phyloP scores from a whole-genome alignment of 2,797 vertebrate species.

The Sternarchorhynchus goeldii region DNA sequence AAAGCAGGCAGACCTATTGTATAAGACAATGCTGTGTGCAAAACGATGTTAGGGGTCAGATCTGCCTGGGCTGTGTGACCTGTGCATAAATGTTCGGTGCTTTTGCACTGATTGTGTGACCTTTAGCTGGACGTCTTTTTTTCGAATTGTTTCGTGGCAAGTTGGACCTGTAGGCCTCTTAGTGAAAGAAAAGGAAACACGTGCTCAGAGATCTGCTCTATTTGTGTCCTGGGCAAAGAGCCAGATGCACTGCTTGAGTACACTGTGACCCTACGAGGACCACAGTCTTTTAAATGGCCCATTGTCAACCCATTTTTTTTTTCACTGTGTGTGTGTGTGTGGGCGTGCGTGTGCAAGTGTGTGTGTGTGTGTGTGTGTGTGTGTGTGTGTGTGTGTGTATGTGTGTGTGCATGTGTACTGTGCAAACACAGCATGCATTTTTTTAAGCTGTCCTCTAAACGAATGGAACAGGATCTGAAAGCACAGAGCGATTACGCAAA shows the following conservation, averaged over 20 bases:
- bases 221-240: conserved; percentile 47
- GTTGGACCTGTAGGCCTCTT: conserved; percentile 31
- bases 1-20: not conserved
- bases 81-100: conserved; percentile 26
- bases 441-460: conserved; percentile 42
- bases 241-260: conserved; percentile 49
- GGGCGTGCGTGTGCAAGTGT: conserved; percentile 5
- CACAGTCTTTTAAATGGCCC: conserved; percentile 46
- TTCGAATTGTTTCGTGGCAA: conserved; percentile 50
- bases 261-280: conserved; percentile 38
- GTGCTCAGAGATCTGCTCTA: conserved; percentile 52
- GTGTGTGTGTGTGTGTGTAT: conserved; percentile 12
- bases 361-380: not conserved
- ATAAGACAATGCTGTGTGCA: conserved; percentile 5
- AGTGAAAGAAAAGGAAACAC: conserved; percentile 46
- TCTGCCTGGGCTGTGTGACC: not conserved
- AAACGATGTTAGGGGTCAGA: conserved; percentile 21
- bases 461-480: conserved; percentile 50
- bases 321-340: not conserved
- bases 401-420: conserved; percentile 23
- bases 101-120: conserved; percentile 42
- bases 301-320: conserved; percentile 26
- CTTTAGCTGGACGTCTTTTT: conserved; percentile 51
- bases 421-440: conserved; percentile 37
- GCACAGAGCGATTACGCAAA: conserved; percentile 54